Percentiles rank a stretch among this genome's conserved stretches.
Evolutionary conservation across 2,113 vertebrate species (phyloP).

Genomic region (Otis tarda): DNA sequence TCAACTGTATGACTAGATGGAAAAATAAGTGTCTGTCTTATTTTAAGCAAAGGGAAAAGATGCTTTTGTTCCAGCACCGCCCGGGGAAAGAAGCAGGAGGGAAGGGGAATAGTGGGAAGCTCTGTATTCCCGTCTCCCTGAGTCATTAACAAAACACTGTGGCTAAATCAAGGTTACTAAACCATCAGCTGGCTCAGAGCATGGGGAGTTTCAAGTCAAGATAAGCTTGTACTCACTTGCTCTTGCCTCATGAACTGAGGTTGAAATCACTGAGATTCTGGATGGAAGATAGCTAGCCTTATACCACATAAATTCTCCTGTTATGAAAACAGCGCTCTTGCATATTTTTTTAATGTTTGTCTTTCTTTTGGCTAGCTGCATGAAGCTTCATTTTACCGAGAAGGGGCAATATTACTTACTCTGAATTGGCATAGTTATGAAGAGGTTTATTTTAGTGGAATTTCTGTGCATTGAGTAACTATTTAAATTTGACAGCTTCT

Average conservation of each 20-base stretch:
- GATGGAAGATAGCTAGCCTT: background rate
- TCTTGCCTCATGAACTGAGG: background rate
- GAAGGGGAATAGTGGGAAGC: background rate
- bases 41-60: background rate
- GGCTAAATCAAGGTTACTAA: background rate
- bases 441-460: background rate
- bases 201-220: background rate
- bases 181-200: background rate
- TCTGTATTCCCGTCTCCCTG: background rate
- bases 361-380: background rate
- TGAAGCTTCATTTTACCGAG: background rate
- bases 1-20: background rate
- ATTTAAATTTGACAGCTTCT: background rate
- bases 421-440: background rate
- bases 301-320: fast-evolving
- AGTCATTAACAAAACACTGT: background rate
- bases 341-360: background rate
- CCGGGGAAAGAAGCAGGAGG: background rate
- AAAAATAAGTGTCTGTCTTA: background rate
- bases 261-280: background rate
- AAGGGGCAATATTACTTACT: background rate
- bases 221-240: background rate
- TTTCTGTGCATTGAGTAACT: background rate
- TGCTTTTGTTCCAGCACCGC: background rate
- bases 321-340: background rate